Conservation (phyloP, 1,140 invertebrate species). For the Pseudomyrmex cubaensis region DNA sequence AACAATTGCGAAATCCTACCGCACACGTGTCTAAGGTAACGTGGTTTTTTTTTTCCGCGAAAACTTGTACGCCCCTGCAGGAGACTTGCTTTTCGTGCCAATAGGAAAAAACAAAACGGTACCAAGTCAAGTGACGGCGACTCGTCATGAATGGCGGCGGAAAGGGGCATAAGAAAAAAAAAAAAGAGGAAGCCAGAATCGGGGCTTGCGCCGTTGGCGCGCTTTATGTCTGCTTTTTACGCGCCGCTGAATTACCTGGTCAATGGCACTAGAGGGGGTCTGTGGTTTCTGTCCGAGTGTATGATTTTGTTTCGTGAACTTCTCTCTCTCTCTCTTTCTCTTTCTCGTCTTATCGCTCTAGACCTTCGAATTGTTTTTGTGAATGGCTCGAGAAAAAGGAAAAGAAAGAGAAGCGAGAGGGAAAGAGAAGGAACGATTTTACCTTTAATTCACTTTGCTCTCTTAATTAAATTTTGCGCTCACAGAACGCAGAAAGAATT, state of each 20-base stretch:
- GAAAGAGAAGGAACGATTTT: background rate
- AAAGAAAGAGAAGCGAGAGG: background rate
- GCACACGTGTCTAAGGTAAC: too few relatives aligned
- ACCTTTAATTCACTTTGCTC: too few relatives aligned
- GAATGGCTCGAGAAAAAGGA: conserved; percentile 29
- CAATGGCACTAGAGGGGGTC: conserved; percentile 77
- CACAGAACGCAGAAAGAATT: background rate
- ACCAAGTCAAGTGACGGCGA: conserved; percentile 2
- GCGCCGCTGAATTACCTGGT: conserved; percentile 81
- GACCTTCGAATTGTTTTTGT: conserved; percentile 18
- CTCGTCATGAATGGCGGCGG: conserved; percentile 29
- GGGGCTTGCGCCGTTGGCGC: conserved; percentile 37
- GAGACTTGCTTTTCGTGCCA: background rate
- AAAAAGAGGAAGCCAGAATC: conserved; percentile 6
- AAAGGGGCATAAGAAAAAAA: background rate
- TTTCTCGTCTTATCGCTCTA: too few relatives aligned
- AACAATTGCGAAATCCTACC: background rate
- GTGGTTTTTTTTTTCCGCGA: background rate
- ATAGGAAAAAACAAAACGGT: conserved; percentile 8
- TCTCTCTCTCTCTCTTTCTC: background rate
- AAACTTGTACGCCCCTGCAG: too few relatives aligned
- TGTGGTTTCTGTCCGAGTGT: conserved; percentile 67
- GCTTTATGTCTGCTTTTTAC: conserved; percentile 73
- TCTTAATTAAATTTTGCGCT: too few relatives aligned
- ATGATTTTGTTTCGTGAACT: conserved; percentile 28